Evolutionary conservation across 1,140 invertebrate species (phyloP), one percentile per base, ranked within the genome.

Genomic region (Pantala flavescens): DNA sequence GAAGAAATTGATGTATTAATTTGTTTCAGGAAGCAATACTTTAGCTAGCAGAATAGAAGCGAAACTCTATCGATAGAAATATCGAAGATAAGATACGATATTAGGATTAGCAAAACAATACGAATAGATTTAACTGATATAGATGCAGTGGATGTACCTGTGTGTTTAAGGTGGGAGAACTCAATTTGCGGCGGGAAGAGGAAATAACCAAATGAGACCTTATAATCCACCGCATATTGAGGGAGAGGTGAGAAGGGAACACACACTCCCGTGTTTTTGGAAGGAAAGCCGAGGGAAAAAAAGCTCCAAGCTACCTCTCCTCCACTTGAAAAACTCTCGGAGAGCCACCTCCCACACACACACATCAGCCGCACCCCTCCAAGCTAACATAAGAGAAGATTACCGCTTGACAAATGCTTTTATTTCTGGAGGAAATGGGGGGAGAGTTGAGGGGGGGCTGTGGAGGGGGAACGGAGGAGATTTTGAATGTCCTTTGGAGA

Each of bases 321-420:
- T 63, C 49, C 49, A 63, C n/a, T 36, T 36, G 28, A 36, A 63
- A 63, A 63, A 63, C 49, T 21, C n/a, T 63, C 28, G 3, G 49
- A 21, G n/a, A 63, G 16, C 49, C 49, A 63, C 28, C 28, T 36
- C 28, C 28, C 28, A 9, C 49, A 19, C 49, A 19, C 49, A 16
- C 49, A 63, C 12, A 3, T 7, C 49, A 7, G 3, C 49, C 49
- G 12, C 49, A 3, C n/a, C 49, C 71, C 24, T 24, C 24, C 24
- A 3, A 72, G 71, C 71, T 24, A 36, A 21, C 71, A 72, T 72
- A 72, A 72, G 71, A 72, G 71, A 71, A 72, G 71, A 72, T 72
- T 72, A 72, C 71, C 24, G 71, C 71, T 72, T 72, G 71, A 72
- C 71, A 72, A 72, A 72, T 72, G 71, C 71, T 72, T 72, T 72